Conservation (phyloP, 2,888 invertebrate species). For the Patella depressa region DNA sequence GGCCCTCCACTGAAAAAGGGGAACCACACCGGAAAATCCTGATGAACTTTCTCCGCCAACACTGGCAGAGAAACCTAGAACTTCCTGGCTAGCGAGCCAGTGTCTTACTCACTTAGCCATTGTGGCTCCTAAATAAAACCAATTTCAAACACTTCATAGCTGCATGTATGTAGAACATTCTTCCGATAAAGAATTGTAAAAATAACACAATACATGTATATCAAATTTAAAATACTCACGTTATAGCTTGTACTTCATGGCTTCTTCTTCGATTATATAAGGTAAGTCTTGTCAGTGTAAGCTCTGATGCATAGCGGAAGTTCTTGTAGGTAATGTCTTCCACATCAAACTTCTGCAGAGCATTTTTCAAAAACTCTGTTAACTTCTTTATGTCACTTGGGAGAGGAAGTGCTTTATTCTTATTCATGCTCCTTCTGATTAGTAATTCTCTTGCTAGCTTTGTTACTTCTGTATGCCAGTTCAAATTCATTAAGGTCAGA, state of each 20-base stretch:
- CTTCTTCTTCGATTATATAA: slow-evolving; percentile 39
- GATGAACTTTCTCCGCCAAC: too few relatives aligned
- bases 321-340: slow-evolving; percentile 28
- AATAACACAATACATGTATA: too few relatives aligned
- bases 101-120: too few relatives aligned
- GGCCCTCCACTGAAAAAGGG: too few relatives aligned
- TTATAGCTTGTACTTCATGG: slow-evolving; percentile 40
- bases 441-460: slow-evolving; percentile 36
- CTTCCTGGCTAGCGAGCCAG: too few relatives aligned
- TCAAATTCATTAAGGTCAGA: slow-evolving; percentile 32
- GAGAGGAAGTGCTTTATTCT: slow-evolving; percentile 27
- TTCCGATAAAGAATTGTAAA: too few relatives aligned
- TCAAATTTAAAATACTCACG: slow-evolving; percentile 20
- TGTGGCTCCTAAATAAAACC: too few relatives aligned
- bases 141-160: too few relatives aligned
- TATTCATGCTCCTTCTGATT: slow-evolving; percentile 28
- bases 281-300: slow-evolving; percentile 32
- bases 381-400: slow-evolving; percentile 37
- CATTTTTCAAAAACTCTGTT: slow-evolving; percentile 7
- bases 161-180: too few relatives aligned
- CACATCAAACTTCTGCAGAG: slow-evolving; percentile 24
- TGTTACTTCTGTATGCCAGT: slow-evolving; percentile 33
- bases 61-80: too few relatives aligned
- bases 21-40: too few relatives aligned
- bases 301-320: slow-evolving; percentile 26